Conservation (phyloP, 2,797 vertebrate genomes). For the Avahi laniger region DNA sequence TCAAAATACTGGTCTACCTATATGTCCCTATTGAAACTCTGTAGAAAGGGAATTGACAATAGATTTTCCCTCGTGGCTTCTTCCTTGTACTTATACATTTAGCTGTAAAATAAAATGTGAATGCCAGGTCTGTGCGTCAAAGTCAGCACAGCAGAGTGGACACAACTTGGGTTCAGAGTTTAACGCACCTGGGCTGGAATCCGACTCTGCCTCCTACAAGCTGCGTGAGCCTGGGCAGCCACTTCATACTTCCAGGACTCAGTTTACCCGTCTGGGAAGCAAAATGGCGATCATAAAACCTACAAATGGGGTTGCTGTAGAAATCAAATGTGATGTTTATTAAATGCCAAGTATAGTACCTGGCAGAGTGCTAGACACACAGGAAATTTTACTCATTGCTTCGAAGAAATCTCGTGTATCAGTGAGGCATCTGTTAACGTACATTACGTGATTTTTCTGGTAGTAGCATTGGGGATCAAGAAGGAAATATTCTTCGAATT, state of each 20-base stretch:
- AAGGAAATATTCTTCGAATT: neutral
- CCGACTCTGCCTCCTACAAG: neutral
- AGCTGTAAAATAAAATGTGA: neutral
- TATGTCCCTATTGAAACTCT: neutral
- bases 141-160: neutral
- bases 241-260: neutral
- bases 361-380: neutral
- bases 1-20: neutral
- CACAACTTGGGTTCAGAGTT: neutral
- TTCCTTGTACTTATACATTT: neutral
- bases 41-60: neutral
- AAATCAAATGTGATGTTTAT: slow-evolving; percentile 15
- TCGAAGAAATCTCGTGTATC: neutral
- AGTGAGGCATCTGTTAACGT: neutral
- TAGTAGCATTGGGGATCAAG: neutral
- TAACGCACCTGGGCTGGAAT: neutral
- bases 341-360: neutral
- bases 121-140: neutral
- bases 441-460: neutral
- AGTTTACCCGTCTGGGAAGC: neutral
- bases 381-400: neutral
- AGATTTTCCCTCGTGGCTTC: neutral
- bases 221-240: neutral
- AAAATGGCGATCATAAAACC: neutral
- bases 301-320: neutral